A percentile compares a stretch with the other conserved stretches of the same genome.
phyloP scores from a whole-genome alignment of 2,113 vertebrate genomes.

The Pteruthius melanotis region DNA sequence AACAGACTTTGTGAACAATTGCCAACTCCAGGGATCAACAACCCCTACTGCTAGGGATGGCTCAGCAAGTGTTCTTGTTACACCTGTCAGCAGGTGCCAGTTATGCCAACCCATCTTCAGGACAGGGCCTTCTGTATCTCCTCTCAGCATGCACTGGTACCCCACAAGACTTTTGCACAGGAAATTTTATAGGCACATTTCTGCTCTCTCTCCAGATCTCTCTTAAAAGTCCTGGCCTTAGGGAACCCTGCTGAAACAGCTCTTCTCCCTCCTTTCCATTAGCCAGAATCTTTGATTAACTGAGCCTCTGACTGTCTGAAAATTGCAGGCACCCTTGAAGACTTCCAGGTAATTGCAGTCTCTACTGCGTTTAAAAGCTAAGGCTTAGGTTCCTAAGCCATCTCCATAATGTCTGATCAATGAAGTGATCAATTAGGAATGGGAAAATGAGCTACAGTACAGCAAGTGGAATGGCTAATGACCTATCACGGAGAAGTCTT shows the following conservation, averaged over 20 bases:
- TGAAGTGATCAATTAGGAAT: slow-evolving; percentile 54
- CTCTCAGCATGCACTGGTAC: neutral
- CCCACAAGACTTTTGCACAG: neutral
- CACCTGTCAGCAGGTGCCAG: neutral
- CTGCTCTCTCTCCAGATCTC: neutral
- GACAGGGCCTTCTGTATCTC: neutral
- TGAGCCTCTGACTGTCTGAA: neutral
- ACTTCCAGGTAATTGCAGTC: slow-evolving; percentile 38
- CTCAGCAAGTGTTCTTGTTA: neutral
- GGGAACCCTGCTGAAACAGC: neutral
- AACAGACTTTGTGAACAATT: neutral
- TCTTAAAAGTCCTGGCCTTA: neutral
- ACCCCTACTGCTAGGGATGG: neutral
- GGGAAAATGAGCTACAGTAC: neutral
- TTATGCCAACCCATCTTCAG: neutral
- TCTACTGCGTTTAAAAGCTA: slow-evolving; percentile 18
- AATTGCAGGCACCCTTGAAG: slow-evolving; percentile 45
- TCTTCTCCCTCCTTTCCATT: slow-evolving; percentile 5
- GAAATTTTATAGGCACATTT: neutral
- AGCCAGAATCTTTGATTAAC: slow-evolving; percentile 34
- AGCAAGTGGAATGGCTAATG: slow-evolving; percentile 38
- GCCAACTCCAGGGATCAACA: neutral
- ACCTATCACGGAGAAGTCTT: neutral
- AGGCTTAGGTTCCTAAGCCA: slow-evolving; percentile 17
- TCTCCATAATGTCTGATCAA: slow-evolving; percentile 49